phyloP scores from a whole-genome alignment of 2,113 vertebrate genomes.

The Oriolus oriolus region DNA sequence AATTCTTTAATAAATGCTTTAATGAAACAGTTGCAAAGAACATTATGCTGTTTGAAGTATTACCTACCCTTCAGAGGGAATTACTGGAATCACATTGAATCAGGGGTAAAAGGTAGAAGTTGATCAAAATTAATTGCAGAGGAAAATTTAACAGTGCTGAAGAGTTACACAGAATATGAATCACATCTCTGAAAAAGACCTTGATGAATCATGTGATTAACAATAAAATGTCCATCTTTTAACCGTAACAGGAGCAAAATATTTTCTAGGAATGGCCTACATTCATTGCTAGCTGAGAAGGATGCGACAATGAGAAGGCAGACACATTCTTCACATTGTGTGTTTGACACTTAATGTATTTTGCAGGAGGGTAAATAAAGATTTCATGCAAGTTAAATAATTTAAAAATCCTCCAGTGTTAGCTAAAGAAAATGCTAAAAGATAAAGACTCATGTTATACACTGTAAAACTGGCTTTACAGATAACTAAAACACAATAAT shows the following conservation, averaged over 20 bases:
- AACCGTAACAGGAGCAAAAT: background rate
- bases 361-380: background rate
- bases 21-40: background rate
- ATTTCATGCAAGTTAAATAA: background rate
- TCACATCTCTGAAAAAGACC: background rate
- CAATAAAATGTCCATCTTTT: background rate
- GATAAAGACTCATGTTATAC: background rate
- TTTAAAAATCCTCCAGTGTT: background rate
- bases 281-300: background rate
- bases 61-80: background rate
- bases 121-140: background rate
- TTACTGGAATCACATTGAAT: background rate
- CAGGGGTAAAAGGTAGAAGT: background rate
- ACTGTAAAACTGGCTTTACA: background rate
- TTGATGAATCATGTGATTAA: background rate
- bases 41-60: background rate
- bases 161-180: background rate
- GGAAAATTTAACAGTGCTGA: background rate
- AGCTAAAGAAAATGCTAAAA: background rate
- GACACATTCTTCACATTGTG: background rate
- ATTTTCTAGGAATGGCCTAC: fast-evolving
- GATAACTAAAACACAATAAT: background rate
- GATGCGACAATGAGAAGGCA: background rate
- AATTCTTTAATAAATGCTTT: background rate
- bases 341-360: background rate